These are phyloP conservation scores for Coreius guichenoti DNA, from an alignment of 2,797 vertebrate species.

Conservation along the genomic window DNA sequence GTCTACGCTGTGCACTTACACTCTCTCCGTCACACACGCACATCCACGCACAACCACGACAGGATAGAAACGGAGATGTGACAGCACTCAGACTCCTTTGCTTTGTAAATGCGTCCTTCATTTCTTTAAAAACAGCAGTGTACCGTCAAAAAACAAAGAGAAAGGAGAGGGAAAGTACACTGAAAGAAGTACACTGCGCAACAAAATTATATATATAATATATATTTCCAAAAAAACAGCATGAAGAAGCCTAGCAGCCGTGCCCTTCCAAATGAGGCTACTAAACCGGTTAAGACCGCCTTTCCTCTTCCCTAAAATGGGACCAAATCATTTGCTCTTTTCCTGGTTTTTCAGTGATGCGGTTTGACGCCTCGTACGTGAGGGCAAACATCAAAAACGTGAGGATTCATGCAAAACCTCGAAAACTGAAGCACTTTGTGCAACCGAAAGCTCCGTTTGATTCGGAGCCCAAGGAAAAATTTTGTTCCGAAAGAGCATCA, in stretches of 20 bases:
- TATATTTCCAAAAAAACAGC: constrained; percentile 73
- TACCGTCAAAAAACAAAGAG: constrained; percentile 51
- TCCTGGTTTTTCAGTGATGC: not conserved
- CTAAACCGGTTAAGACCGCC: not conserved
- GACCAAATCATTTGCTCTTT: not conserved
- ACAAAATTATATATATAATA: constrained; percentile 69
- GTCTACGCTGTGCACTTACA: constrained; percentile 68
- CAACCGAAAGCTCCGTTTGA: not conserved
- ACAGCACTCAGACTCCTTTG: constrained; percentile 70
- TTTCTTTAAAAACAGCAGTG: constrained; percentile 71
- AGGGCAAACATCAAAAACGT: constrained; percentile 2
- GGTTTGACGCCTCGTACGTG: not conserved
- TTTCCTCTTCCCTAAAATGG: not conserved
- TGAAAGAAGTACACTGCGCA: constrained; percentile 68
- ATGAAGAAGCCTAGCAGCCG: constrained; percentile 62
- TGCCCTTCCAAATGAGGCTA: constrained; percentile 53
- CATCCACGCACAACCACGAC: constrained; percentile 59
- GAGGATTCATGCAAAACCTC: not conserved
- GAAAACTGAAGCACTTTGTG: not conserved
- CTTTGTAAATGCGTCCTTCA: constrained; percentile 80
- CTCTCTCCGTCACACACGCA: constrained; percentile 65
- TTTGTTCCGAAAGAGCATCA: not conserved
- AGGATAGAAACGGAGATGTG: constrained; percentile 71
- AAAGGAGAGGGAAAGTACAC: constrained; percentile 65
- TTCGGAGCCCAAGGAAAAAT: not conserved